Evolutionary conservation across 2,113 vertebrate species (phyloP).

Genomic region (Siniperca chuatsi): DNA sequence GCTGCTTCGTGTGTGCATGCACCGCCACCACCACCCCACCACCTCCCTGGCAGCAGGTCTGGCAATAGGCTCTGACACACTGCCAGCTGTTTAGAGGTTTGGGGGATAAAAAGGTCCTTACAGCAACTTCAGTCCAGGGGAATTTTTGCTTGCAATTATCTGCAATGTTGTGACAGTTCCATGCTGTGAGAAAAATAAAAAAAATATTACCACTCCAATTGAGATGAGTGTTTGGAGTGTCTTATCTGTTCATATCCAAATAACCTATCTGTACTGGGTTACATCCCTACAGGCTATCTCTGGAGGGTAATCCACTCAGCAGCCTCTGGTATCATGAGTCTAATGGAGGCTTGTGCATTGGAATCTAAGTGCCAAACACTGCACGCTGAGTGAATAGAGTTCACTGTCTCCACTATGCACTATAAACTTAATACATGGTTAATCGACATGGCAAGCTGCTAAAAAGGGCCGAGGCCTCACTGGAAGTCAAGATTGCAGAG

Average conservation of each 20-base stretch:
- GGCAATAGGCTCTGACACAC: slow-evolving; percentile 47
- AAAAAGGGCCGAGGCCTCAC: slow-evolving; percentile 61
- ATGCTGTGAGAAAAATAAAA: slow-evolving; percentile 36
- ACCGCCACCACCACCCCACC: too few species aligned
- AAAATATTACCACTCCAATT: slow-evolving; percentile 36
- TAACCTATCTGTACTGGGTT: slow-evolving; percentile 45
- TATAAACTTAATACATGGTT: slow-evolving; percentile 50
- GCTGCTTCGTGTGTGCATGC: not conserved
- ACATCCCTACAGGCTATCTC: slow-evolving; percentile 64
- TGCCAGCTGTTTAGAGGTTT: slow-evolving; percentile 40
- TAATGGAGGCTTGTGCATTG: slow-evolving; percentile 49
- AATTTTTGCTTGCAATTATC: slow-evolving; percentile 50
- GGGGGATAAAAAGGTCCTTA: slow-evolving; percentile 45
- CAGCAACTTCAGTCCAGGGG: slow-evolving; percentile 38
- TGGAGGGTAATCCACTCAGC: slow-evolving; percentile 71
- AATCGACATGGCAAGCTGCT: slow-evolving; percentile 71
- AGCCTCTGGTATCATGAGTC: slow-evolving; percentile 32
- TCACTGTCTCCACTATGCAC: slow-evolving; percentile 31
- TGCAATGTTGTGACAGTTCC: slow-evolving; percentile 60
- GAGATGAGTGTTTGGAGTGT: slow-evolving; percentile 42
- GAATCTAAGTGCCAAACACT: slow-evolving; percentile 37
- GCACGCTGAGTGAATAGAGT: slow-evolving; percentile 33
- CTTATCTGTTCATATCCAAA: slow-evolving; percentile 63
- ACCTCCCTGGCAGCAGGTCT: slow-evolving; percentile 21
- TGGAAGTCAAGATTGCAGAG: slow-evolving; percentile 59